Evolutionary conservation across 2,113 vertebrate genomes (phyloP).

Genomic region (Sprattus sprattus): DNA sequence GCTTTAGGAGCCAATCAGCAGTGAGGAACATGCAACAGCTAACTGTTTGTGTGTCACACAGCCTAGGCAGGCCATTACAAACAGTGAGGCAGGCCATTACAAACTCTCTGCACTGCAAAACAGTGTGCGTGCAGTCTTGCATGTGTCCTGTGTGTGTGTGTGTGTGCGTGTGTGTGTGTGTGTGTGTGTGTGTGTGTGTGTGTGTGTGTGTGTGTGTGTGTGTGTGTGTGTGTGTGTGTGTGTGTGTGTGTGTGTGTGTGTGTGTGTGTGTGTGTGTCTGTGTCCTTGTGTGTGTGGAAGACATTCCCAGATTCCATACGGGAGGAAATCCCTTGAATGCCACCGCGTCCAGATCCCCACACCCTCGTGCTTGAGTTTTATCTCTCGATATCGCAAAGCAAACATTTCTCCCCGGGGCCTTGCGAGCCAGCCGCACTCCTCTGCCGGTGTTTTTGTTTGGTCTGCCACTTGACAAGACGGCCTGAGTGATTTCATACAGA

Average conservation of each 20-base stretch:
- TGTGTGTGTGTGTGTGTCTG: background rate
- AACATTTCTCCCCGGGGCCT: background rate
- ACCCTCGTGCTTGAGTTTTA: background rate
- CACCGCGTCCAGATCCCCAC: background rate
- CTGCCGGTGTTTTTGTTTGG: constrained; percentile 14
- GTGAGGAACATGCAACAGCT: background rate
- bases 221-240: too few species aligned
- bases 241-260: background rate
- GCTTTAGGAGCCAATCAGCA: background rate
- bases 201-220: background rate
- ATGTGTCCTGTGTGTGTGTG: background rate
- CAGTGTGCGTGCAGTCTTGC: too few species aligned
- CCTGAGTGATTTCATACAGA: constrained; percentile 7
- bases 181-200: background rate
- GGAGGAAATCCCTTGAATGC: constrained; percentile 11
- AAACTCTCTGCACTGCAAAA: too few species aligned
- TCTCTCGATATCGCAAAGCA: background rate
- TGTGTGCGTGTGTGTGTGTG: background rate
- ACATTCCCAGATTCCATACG: background rate
- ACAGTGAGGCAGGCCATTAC: background rate
- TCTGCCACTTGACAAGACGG: background rate
- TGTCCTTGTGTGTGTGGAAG: background rate
- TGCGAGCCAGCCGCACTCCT: background rate
- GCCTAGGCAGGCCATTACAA: background rate
- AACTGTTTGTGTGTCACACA: background rate